These are phyloP conservation scores for Hemicordylus capensis DNA, from an alignment of 2,113 vertebrate genomes.

Conservation along the genomic window DNA sequence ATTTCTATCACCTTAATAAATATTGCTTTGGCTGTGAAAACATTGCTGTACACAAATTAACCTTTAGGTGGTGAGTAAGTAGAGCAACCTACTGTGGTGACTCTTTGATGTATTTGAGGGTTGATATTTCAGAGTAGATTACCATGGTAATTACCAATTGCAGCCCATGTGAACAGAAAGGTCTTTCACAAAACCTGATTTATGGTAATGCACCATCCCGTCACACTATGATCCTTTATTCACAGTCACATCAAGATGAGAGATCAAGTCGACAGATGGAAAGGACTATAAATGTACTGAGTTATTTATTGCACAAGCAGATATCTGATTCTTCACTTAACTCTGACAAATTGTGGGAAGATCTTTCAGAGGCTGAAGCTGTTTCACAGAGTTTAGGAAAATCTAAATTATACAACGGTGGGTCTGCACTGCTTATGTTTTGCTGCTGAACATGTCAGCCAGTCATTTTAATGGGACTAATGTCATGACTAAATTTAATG, in stretches of 20 bases:
- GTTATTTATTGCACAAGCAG: neutral
- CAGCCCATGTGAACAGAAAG: constrained; percentile 26
- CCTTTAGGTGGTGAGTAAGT: constrained; percentile 19
- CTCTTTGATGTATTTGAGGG: constrained; percentile 40
- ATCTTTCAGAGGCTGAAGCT: neutral
- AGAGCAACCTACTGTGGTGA: constrained; percentile 4
- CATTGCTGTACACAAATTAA: constrained; percentile 31
- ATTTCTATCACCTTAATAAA: constrained; percentile 23
- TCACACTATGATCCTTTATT: constrained; percentile 15
- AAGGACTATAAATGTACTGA: neutral
- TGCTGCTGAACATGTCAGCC: too few species aligned
- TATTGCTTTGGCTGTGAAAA: constrained; percentile 13
- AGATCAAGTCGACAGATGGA: constrained; percentile 1
- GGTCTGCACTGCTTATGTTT: too few species aligned
- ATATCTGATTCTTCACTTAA: neutral
- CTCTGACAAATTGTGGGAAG: neutral
- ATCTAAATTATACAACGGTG: neutral
- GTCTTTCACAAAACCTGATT: constrained; percentile 36
- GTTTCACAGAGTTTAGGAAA: neutral
- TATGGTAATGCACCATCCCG: constrained; percentile 30
- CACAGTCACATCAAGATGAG: constrained; percentile 13
- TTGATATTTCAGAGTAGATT: constrained; percentile 50
- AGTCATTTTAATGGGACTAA: too few species aligned
- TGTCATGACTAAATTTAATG: too few species aligned
- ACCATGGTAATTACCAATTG: constrained; percentile 41